Evolutionary conservation across 2,888 invertebrate species (phyloP).

Genomic region (Cancer borealis): DNA sequence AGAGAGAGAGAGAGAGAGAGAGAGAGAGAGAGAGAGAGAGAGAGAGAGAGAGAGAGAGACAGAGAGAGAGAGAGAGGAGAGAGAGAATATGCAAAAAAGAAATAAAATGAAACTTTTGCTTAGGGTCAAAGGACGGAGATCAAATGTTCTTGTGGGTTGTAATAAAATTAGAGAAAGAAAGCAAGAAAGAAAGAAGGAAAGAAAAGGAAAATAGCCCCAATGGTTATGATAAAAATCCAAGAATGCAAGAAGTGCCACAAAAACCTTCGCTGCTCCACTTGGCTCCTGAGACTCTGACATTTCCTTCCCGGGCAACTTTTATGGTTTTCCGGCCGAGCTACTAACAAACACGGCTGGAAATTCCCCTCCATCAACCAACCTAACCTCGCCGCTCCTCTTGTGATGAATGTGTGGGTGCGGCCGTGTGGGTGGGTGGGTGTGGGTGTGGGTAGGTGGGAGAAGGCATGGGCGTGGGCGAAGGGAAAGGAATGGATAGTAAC

Average conservation of each 20-base stretch:
- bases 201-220: not conserved
- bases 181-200: not conserved
- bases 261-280: not conserved
- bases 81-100: not conserved
- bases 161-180: not conserved
- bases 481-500: not conserved
- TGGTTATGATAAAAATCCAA: not conserved
- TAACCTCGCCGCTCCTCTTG: not conserved
- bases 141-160: not conserved
- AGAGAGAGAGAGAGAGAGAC: not conserved
- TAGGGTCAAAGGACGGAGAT: conserved; percentile 14
- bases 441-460: not conserved
- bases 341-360: not conserved
- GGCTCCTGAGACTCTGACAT: not conserved
- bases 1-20: not conserved
- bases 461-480: not conserved
- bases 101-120: not conserved
- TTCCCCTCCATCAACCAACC: conserved; percentile 15
- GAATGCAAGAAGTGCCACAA: not conserved
- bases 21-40: not conserved
- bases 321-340: conserved; percentile 8
- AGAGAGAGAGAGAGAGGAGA: not conserved
- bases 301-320: not conserved
- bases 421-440: not conserved
- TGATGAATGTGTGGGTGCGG: conserved; percentile 27